Base-by-base conservation (phyloP, 2,113 vertebrate species). In the Anarrhichthys ocellatus region DNA sequence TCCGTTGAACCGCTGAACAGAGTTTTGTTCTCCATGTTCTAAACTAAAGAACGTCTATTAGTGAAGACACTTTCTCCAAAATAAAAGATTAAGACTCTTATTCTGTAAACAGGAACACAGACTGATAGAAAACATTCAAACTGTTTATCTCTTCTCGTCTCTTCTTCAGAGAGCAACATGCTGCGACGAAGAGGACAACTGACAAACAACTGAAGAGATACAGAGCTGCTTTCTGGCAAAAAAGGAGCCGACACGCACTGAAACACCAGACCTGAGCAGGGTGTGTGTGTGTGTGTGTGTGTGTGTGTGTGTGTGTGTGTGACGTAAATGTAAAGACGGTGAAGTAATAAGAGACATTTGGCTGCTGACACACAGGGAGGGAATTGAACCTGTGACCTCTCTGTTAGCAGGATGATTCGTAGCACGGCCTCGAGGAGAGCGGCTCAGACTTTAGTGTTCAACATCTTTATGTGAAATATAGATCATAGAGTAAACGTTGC, bases 181-280 rank as follows among this genome's bases (percentile, higher is more conserved):
- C 29, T 0, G 36, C 0, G 0, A 38, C 14, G 50, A 84, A 67
- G 73, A 82, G 32, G 72, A 82, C 29, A 71, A 34, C 9, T 1
- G 73, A 80, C 63, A 70, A 50, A 44, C 77, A 8, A 2, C 38
- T 56, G 72, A 72, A 52, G 73, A 73, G 66, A 13, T n/a, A 66
- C 91, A 79, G 68, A 72, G 64, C 6, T 80, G 90, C 91, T 80
- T 88, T 92, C 59, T 93, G 91, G 91, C 87, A 86, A 78, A 91
- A 83, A 81, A 67, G 87, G 71, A 85, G 73, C 78, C 72, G 78
- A 17, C 38, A 27, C 38, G 11, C 38, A 32, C 76, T 92, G 9
- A 80, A 59, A 32, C 75, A 36, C 2, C 87, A 89, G 81, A 91
- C 86, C 90, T 91, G 92, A 92, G 74, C 3, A 6, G 9, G 9